Percentiles rank a stretch among this genome's conserved stretches.
Conservation (phyloP, 2,888 invertebrate genomes). For the Aspidapion aeneum region DNA sequence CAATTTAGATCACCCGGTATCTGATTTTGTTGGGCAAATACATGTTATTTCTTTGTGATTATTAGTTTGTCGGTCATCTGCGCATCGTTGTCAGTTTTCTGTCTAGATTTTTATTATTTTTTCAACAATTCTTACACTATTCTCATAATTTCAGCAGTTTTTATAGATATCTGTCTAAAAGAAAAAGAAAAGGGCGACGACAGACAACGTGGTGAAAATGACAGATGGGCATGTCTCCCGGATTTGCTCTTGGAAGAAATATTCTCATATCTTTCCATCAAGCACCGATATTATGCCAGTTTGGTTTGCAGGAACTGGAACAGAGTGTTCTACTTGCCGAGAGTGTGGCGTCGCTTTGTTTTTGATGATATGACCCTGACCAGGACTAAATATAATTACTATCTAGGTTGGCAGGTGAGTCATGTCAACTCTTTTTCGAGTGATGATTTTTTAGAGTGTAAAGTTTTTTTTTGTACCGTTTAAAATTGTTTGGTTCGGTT, state of each 20-base stretch:
- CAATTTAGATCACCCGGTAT: no score
- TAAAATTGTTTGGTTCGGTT: no score
- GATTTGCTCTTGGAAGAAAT: conserved; percentile 71
- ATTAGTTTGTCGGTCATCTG: no score
- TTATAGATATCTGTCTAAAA: conserved; percentile 44
- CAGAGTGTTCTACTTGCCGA: conserved; percentile 65
- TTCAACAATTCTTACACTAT: no score
- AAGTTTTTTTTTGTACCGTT: no score
- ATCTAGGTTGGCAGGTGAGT: conserved; percentile 71
- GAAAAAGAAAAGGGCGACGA: conserved; percentile 33
- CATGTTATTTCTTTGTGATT: no score
- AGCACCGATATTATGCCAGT: conserved; percentile 71
- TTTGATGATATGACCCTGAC: conserved; percentile 71
- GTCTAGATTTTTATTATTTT: no score
- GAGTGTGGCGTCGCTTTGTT: conserved; percentile 72
- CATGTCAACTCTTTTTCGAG: no score
- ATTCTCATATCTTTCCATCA: conserved; percentile 62
- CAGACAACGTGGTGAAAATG: conserved; percentile 21
- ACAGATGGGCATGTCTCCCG: conserved; percentile 62
- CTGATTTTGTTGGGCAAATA: no score
- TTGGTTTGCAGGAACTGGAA: conserved; percentile 66
- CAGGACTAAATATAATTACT: conserved; percentile 72
- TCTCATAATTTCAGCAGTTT: conserved; percentile 37
- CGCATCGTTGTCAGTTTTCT: no score
- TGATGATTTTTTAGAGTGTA: no score